These are phyloP conservation scores for Mustela erminea DNA, from an alignment of 2,797 vertebrate species.

Conservation along the genomic window DNA sequence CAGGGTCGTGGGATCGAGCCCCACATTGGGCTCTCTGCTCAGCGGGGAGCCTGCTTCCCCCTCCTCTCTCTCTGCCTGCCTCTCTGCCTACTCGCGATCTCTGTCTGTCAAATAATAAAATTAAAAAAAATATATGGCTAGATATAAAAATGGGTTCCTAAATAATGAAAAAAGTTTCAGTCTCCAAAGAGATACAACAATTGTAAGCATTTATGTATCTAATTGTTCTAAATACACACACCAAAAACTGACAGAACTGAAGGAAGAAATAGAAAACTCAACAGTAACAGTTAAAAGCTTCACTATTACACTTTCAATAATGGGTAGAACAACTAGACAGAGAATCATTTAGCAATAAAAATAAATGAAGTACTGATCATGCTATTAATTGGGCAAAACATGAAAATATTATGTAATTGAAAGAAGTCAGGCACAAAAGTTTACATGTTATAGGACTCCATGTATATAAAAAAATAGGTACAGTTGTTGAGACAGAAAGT, in stretches of 20 bases:
- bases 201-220: neutral
- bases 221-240: neutral
- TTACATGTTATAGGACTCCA: neutral
- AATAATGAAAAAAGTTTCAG: neutral
- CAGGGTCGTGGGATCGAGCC: too few species aligned
- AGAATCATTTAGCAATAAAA: neutral
- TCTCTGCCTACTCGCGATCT: too few species aligned
- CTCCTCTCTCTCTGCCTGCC: too few species aligned
- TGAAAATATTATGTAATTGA: neutral
- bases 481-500: neutral
- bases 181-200: neutral
- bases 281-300: neutral
- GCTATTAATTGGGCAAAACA: neutral
- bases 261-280: neutral
- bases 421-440: neutral
- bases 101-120: too few species aligned
- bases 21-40: too few species aligned
- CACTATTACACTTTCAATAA: neutral
- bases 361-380: neutral
- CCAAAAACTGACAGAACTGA: neutral
- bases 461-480: neutral
- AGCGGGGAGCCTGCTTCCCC: too few species aligned
- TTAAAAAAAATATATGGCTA: neutral
- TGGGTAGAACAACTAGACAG: neutral
- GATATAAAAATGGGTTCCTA: neutral